phyloP scores from a whole-genome alignment of 1,140 invertebrate species.

The Danaus melanippus region DNA sequence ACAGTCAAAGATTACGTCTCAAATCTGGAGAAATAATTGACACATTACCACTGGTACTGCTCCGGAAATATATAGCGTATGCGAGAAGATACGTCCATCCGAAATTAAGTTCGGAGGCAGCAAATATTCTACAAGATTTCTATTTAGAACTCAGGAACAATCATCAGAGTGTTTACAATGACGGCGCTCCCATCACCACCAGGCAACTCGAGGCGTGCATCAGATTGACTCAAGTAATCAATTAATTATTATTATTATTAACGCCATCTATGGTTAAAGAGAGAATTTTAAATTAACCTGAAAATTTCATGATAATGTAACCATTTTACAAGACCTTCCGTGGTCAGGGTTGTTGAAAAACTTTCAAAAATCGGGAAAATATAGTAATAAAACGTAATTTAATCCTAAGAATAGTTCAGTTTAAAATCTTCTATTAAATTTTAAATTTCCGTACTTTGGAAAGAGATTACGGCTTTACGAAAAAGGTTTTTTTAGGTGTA shows the following conservation, averaged over 20 bases:
- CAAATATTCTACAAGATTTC: conserved; percentile 81
- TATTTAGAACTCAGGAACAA: conserved; percentile 85
- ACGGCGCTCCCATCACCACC: conserved; percentile 81
- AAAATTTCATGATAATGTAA: too few relatives aligned
- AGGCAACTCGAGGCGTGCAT: conserved; percentile 92
- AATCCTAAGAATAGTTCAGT: too few relatives aligned
- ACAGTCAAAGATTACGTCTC: conserved; percentile 77
- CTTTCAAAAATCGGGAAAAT: too few relatives aligned
- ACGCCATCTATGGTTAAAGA: too few relatives aligned
- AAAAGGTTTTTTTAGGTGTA: too few relatives aligned
- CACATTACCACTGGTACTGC: conserved; percentile 80
- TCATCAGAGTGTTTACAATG: conserved; percentile 70
- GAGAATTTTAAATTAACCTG: too few relatives aligned
- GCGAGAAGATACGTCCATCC: conserved; percentile 91
- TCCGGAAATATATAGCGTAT: conserved; percentile 94
- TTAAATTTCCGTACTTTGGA: too few relatives aligned
- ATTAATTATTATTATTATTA: neutral
- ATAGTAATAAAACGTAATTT: too few relatives aligned
- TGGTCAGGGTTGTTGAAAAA: too few relatives aligned
- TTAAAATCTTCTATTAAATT: too few relatives aligned
- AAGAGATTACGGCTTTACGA: too few relatives aligned
- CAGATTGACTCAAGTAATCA: conserved; percentile 83
- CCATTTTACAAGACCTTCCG: too few relatives aligned
- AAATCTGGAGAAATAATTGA: conserved; percentile 77
- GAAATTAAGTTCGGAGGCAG: conserved; percentile 80